phyloP scores from a whole-genome alignment of 2,797 vertebrate genomes.

The Taenioides sp. region DNA sequence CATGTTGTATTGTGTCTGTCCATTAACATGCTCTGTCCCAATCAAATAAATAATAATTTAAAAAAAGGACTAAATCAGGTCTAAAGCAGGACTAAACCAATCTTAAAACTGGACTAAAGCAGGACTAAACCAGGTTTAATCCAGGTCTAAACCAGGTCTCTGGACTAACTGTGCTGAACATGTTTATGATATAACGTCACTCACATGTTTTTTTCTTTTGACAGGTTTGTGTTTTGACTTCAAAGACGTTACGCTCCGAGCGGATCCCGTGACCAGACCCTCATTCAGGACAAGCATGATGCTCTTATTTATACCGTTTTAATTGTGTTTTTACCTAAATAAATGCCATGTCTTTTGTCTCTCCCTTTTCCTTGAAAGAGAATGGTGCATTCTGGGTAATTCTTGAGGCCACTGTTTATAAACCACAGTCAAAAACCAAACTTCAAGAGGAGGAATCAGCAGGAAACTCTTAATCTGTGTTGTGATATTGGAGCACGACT shows the following conservation, averaged over 20 bases:
- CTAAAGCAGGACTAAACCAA: neutral
- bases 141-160: neutral
- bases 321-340: conserved; percentile 11
- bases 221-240: conserved; percentile 81
- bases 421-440: neutral
- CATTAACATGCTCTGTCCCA: too few relatives aligned
- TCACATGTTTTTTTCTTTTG: conserved; percentile 24
- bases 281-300: neutral
- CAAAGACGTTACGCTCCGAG: conserved; percentile 82
- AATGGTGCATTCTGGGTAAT: neutral
- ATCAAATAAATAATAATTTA: too few relatives aligned
- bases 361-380: neutral
- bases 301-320: neutral
- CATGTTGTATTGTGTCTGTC: too few relatives aligned
- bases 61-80: too few relatives aligned
- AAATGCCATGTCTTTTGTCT: conserved; percentile 5
- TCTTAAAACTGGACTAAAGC: too few relatives aligned
- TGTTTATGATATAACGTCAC: neutral
- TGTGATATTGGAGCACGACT: neutral
- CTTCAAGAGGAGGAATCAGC: neutral
- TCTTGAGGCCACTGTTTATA: neutral
- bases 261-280: conserved; percentile 82
- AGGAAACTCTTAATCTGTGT: neutral
- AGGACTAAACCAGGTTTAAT: too few relatives aligned
- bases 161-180: neutral